Conservation (phyloP, 1,140 invertebrate genomes). For the Cyclargus thomasi region DNA sequence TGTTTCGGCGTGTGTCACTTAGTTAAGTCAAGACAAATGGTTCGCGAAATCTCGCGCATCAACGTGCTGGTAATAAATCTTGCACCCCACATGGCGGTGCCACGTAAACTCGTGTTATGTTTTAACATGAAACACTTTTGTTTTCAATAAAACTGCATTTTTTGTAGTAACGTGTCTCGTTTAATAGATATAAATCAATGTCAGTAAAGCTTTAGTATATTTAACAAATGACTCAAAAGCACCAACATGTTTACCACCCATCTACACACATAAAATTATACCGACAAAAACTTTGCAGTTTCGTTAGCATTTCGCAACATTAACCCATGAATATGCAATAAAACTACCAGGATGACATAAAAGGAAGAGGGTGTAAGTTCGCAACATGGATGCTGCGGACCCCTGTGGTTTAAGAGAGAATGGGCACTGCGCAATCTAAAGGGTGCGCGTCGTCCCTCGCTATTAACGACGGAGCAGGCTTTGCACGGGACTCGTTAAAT, state of each 20-base stretch:
- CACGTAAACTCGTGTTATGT: not conserved
- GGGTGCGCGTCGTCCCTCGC: slow-evolving; percentile 24
- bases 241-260: not conserved
- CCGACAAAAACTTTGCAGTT: not conserved
- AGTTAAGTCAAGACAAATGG: slow-evolving; percentile 12
- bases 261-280: not conserved
- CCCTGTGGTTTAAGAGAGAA: slow-evolving; percentile 44
- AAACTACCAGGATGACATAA: slow-evolving; percentile 57
- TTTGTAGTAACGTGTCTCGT: not conserved
- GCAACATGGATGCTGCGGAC: slow-evolving; percentile 52
- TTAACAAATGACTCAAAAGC: not conserved
- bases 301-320: slow-evolving; percentile 36
- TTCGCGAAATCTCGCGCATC: slow-evolving; percentile 6
- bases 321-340: slow-evolving; percentile 62
- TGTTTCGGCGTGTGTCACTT: not conserved
- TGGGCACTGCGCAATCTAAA: slow-evolving; percentile 13
- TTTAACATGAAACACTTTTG: not conserved
- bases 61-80: slow-evolving; percentile 3
- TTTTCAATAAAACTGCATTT: not conserved
- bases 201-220: not conserved
- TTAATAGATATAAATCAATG: not conserved
- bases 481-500: slow-evolving; percentile 24
- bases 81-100: not conserved
- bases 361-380: slow-evolving; percentile 38
- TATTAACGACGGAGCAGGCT: slow-evolving; percentile 4